A percentile compares a stretch with the other conserved stretches of the same genome.
phyloP scores from a whole-genome alignment of 1,140 invertebrate genomes.

The Drosophila lowei region DNA sequence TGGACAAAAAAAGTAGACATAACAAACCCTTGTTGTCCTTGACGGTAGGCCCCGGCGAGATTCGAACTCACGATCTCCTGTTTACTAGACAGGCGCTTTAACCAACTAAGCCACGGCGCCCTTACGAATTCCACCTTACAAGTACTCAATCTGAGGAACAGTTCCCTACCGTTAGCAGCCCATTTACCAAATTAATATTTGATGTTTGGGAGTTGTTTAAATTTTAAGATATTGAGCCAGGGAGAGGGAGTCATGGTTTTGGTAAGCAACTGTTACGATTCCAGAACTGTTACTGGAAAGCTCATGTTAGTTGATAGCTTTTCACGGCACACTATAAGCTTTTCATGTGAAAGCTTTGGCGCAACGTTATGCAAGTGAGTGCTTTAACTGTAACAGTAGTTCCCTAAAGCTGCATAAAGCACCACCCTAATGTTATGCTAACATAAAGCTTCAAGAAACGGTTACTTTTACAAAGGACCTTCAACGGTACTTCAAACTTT shows the following conservation, averaged over 20 bases:
- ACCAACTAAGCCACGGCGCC: slow-evolving; percentile 87
- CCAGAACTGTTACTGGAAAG: neutral
- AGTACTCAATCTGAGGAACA: slow-evolving; percentile 30
- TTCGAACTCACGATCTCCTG: slow-evolving; percentile 86
- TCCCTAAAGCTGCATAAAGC: too few relatives aligned
- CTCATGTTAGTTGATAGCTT: slow-evolving; percentile 1
- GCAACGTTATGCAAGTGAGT: too few relatives aligned
- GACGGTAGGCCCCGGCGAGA: slow-evolving; percentile 84
- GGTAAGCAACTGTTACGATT: neutral
- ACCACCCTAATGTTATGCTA: too few relatives aligned
- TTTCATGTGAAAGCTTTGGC: neutral
- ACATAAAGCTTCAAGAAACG: too few relatives aligned
- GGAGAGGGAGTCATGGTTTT: neutral
- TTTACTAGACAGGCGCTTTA: slow-evolving; percentile 87
- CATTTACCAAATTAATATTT: slow-evolving; percentile 53
- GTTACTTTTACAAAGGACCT: too few relatives aligned
- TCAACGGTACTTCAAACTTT: too few relatives aligned
- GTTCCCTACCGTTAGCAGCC: neutral
- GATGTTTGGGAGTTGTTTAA: slow-evolving; percentile 49
- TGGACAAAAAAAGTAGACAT: neutral
- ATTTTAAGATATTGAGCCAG: slow-evolving; percentile 8
- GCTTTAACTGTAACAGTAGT: too few relatives aligned
- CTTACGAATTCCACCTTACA: neutral
- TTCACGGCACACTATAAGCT: slow-evolving; percentile 4
- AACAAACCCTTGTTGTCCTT: neutral